Evolutionary conservation across 92 coral and sea anemone genomes (phyloP), one percentile per base, ranked within the genome.

Genomic region (Phenganax subtilis): DNA sequence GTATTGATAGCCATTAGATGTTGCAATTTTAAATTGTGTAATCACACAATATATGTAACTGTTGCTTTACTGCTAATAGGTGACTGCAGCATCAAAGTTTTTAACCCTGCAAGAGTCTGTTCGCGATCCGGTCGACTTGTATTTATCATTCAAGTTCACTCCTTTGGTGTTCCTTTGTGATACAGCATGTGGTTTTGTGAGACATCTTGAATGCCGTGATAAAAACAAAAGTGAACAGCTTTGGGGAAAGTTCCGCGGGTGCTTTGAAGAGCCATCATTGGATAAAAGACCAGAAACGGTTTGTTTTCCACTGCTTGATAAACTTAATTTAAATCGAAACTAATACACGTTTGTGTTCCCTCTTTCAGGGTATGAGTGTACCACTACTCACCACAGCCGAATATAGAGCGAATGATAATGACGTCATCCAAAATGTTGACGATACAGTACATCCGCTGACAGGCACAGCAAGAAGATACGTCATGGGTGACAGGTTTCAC

Each of bases 201-300:
- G 75, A 10, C 84, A 80, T 16, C 51, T 80, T 28, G 75, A 80
- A 10, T 65, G 84, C 72, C 59, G 84, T 59, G 65, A 59, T 14
- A 59, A 59, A 14, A 14, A 59, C 20, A 14, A 6, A 59, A 59
- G 65, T 25, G 7, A 59, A 59, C 15, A 14, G 7, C 65, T 83
- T 25, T 84, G 91, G 91, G 87, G 84, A 28, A 82, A 86, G 30
- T 55, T 52, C 47, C 12, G 68, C 53, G 89, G 87, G 6, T 89
- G 91, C 71, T 89, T 89, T 68, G 89, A 89, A 61, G 74, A 67
- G 28, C 88, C 88, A 61, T 61, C 31, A 25, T 20, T 71, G 9
- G 62, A 70, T 52, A 70, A 28, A 54, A 10, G 7, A 51, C 90
- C 90, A 75, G 53, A 70, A 15, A 71, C 85, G 81, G 90, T 88